Base-by-base conservation (phyloP, 2,888 invertebrate species). In the Tetragonisca angustula region DNA sequence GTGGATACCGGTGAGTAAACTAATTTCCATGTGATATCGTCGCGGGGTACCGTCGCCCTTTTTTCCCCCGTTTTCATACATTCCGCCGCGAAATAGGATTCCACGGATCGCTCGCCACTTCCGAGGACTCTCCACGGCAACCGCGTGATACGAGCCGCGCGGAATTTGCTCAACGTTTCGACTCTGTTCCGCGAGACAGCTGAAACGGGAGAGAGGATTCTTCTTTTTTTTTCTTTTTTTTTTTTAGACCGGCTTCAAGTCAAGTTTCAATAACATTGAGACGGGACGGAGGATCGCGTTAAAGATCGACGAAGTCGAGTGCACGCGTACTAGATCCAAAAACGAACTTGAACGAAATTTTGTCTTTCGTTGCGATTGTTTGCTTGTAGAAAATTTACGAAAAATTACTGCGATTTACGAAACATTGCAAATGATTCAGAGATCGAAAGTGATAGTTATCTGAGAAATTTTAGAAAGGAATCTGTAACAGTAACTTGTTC, bases 1-100 rank as follows among this genome's bases (percentile, higher is more conserved):
- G 73, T 76, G 70, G 78, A 36, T 27, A 24, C 54, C 52, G 86
- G 88, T 87, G 85, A 89, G 89, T 81, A 72, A 62, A 67, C 76
- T 79, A 54, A 76, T 82, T 79, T 65, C 73, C 70, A 73, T 73
- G 61, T 21, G 54, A 70, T 54, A 21, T n/a, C 17, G 2, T 50
- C 43, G 24, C 17, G 15, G 15, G n/a, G 1, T 11, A 2, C 4
- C n/a, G 13, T 19, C 9, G 19, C 24, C 15, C 17, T 24, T 17
- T 71, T 27, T 27, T n/a, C 11, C 6, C 0, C 4, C 13, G 36
- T 17, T 52, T 62, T 54, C 6, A 1, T 61, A 17, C n/a, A n/a
- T 21, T 19, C 3, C 17, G 17, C 27, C 11, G 17, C 27, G 68
- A 52, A 74, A 52, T 65, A 24, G 24, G 65, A 56, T 75, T 49